These are phyloP conservation scores for Mormyrus iriodes DNA, from an alignment of 2,113 vertebrate genomes.

Conservation along the genomic window DNA sequence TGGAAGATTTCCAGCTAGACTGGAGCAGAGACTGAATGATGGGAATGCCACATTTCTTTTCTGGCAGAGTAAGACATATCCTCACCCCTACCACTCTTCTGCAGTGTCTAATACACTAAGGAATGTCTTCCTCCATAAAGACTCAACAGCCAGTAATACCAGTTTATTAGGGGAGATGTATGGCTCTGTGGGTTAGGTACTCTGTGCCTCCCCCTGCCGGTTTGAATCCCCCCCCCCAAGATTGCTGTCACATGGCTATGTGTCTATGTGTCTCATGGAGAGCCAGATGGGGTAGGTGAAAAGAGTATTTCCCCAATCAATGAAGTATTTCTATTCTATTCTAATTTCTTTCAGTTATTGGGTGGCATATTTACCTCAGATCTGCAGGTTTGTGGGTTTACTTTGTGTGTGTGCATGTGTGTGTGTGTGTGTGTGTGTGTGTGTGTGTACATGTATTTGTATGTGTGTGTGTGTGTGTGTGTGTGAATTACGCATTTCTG, in stretches of 20 bases:
- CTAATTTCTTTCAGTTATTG: not conserved
- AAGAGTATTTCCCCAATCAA: not conserved
- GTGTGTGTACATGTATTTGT: too few species aligned
- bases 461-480: too few species aligned
- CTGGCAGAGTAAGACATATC: not conserved
- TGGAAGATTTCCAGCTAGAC: not conserved
- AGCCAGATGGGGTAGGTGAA: not conserved
- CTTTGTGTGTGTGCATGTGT: not conserved
- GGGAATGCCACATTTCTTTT: not conserved
- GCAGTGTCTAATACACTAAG: conserved; percentile 69
- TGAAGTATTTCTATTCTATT: not conserved
- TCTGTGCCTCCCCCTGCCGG: not conserved
- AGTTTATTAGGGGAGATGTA: not conserved
- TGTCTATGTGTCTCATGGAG: not conserved
- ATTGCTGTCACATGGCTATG: not conserved
- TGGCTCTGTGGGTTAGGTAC: not conserved
- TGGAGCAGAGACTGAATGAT: not conserved
- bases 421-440: not conserved
- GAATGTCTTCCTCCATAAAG: conserved; percentile 56
- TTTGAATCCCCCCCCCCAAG: not conserved
- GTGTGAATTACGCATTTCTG: not conserved
- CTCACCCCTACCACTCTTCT: conserved; percentile 6
- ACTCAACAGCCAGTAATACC: not conserved
- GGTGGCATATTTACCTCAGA: not conserved
- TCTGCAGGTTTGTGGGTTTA: not conserved